These are phyloP conservation scores for Pteromalus puparum DNA, from an alignment of 1,140 invertebrate species.

Conservation along the genomic window DNA sequence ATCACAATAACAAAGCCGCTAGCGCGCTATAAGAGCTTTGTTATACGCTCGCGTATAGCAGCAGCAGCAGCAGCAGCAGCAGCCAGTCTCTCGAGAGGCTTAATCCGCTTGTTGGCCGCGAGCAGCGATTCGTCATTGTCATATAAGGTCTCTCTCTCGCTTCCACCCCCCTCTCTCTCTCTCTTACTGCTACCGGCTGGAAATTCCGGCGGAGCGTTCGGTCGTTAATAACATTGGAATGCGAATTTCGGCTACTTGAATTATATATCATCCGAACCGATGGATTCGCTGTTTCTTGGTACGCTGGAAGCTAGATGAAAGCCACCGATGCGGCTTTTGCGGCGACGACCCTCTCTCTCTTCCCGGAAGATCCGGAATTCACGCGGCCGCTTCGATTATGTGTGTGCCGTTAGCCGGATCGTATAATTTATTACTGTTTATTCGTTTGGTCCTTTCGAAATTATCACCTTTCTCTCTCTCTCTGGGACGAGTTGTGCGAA, in stretches of 20 bases:
- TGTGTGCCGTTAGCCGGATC: conserved; percentile 4
- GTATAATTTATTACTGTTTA: conserved; percentile 21
- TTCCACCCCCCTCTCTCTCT: too few relatives aligned
- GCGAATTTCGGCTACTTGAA: conserved; percentile 42
- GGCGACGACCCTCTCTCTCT: background rate
- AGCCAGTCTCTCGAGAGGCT: conserved; percentile 1
- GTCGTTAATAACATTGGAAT: conserved; percentile 46
- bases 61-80: background rate
- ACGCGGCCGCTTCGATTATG: conserved; percentile 4
- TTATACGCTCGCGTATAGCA: background rate
- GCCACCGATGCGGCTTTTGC: conserved; percentile 20
- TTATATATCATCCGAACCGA: conserved; percentile 43
- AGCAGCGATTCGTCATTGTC: conserved; percentile 45
- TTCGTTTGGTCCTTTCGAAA: background rate
- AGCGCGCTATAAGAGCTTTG: background rate
- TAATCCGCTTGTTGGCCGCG: conserved; percentile 27
- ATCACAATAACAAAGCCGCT: background rate
- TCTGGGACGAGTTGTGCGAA: background rate
- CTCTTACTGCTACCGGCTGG: background rate
- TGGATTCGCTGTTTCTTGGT: conserved; percentile 33
- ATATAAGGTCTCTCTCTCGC: conserved; percentile 36
- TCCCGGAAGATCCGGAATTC: conserved; percentile 4
- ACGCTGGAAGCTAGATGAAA: background rate
- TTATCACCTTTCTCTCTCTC: background rate
- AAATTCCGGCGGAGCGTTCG: conserved; percentile 33